These are phyloP conservation scores for Aythya baeri DNA, from an alignment of 2,113 vertebrate genomes.

Conservation along the genomic window DNA sequence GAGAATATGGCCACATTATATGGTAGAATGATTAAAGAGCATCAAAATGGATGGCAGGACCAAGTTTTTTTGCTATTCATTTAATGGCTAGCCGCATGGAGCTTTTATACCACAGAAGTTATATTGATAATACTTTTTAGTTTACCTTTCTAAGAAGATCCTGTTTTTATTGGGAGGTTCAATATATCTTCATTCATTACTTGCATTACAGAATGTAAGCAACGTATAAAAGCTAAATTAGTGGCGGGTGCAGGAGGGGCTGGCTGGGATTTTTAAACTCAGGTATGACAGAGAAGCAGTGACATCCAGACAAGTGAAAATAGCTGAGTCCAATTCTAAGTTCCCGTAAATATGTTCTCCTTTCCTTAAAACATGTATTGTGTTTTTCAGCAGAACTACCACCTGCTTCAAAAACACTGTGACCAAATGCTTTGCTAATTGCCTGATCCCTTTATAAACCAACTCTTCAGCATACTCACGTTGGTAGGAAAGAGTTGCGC, in stretches of 20 bases:
- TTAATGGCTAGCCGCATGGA: not conserved
- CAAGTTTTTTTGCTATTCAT: not conserved
- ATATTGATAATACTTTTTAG: not conserved
- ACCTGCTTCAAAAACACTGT: not conserved
- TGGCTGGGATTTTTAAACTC: not conserved
- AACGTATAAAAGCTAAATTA: slow-evolving; percentile 40
- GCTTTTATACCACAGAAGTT: not conserved
- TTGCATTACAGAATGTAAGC: slow-evolving; percentile 9
- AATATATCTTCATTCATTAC: slow-evolving; percentile 7
- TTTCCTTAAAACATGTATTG: not conserved
- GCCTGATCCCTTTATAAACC: not conserved
- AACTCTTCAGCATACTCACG: not conserved
- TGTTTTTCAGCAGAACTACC: not conserved
- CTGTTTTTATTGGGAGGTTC: slow-evolving; percentile 49
- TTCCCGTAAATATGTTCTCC: not conserved
- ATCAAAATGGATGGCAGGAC: not conserved
- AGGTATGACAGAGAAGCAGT: not conserved
- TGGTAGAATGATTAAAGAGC: not conserved
- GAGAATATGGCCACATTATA: not conserved
- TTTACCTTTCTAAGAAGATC: slow-evolving; percentile 22
- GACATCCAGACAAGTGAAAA: not conserved
- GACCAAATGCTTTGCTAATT: not conserved
- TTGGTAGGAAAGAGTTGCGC: not conserved
- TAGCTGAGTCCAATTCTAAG: not conserved
- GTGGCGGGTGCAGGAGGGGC: not conserved